Evolutionary conservation across 2,113 vertebrate species (phyloP).

Genomic region (Nycticorax nycticorax): DNA sequence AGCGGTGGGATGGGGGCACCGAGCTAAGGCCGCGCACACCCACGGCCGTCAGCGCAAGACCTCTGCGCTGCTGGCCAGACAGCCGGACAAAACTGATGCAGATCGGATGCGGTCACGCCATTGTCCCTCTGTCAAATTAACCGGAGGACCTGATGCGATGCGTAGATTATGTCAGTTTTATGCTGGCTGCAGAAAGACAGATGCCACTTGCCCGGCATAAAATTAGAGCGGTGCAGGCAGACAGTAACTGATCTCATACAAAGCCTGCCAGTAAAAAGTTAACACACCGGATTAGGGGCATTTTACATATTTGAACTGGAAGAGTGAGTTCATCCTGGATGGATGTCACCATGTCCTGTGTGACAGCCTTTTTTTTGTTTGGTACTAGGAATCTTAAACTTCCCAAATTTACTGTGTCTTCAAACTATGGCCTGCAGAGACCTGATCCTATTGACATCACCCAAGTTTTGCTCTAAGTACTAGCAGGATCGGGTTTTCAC

Average conservation of each 20-base stretch:
- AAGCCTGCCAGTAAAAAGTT: constrained; percentile 26
- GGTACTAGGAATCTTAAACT: background rate
- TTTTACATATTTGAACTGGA: background rate
- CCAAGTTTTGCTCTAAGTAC: background rate
- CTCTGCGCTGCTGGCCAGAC: background rate
- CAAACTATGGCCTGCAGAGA: background rate
- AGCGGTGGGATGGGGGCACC: background rate
- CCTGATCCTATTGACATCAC: background rate
- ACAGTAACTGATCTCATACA: background rate
- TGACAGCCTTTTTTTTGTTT: background rate
- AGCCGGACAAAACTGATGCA: background rate
- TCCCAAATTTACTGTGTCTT: background rate
- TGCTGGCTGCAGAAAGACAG: constrained; percentile 14
- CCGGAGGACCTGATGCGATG: background rate
- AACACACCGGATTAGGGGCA: background rate
- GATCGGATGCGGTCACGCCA: background rate
- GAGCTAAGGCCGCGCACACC: background rate
- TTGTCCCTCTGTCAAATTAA: constrained; percentile 6
- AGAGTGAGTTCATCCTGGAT: background rate
- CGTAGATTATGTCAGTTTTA: background rate
- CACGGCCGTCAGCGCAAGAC: background rate
- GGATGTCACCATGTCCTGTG: background rate
- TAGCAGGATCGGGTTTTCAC: background rate
- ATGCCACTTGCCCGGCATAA: constrained; percentile 11
- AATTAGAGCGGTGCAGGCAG: background rate